Conservation (phyloP, 2,888 invertebrate genomes). For the Drosophila suboccidentalis region DNA sequence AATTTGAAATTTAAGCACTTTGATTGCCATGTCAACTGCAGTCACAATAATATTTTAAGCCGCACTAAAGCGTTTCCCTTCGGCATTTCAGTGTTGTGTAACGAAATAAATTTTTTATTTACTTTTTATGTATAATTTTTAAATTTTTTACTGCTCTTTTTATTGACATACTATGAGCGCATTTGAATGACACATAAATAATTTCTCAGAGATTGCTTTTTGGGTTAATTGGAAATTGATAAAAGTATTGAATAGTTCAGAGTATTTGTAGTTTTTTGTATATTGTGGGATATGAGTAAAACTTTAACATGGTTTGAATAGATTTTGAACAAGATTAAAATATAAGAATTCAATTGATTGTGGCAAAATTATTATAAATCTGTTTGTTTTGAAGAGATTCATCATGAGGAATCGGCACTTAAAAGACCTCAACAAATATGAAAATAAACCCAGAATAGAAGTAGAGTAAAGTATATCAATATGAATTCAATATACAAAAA, state of each 20-base stretch:
- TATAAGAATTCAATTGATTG: not conserved
- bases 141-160: not conserved
- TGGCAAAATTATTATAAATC: not conserved
- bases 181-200: not conserved
- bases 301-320: too few relatives aligned
- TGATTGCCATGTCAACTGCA: conserved; percentile 9
- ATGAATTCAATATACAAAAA: too few relatives aligned
- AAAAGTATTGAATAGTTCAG: not conserved
- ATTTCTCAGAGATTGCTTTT: not conserved
- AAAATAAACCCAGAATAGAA: too few relatives aligned
- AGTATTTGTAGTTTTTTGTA: not conserved
- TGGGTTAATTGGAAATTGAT: not conserved
- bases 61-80: conserved; percentile 10
- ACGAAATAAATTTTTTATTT: conserved; percentile 7
- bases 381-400: not conserved
- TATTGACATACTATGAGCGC: not conserved
- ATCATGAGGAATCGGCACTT: too few relatives aligned
- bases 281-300: too few relatives aligned
- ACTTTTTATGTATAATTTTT: not conserved
- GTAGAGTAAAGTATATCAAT: too few relatives aligned
- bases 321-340: not conserved
- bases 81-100: conserved; percentile 4
- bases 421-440: too few relatives aligned
- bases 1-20: conserved; percentile 26
- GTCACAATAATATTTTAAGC: conserved; percentile 21